A percentile compares a stretch with the other conserved stretches of the same genome.
Conservation (phyloP, 2,113 vertebrate genomes). For the Anoura caudifer region DNA sequence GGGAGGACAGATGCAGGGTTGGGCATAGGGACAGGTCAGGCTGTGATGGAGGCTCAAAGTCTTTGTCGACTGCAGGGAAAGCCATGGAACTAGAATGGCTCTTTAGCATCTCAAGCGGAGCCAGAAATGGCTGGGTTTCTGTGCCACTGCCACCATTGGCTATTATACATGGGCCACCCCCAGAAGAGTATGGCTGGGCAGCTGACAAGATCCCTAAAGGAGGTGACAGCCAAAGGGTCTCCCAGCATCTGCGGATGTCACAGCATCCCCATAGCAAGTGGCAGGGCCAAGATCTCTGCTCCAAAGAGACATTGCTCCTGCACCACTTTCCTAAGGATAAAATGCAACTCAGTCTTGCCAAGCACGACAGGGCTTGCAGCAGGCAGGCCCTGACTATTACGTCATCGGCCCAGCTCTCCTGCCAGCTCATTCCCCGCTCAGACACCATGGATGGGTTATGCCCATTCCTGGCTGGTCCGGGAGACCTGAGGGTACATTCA, state of each 20-base stretch:
- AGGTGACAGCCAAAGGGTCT: not conserved
- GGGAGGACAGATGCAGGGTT: not conserved
- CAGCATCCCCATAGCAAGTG: not conserved
- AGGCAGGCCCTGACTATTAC: rapidly evolving
- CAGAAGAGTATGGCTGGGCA: not conserved
- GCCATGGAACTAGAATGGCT: not conserved
- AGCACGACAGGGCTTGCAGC: rapidly evolving
- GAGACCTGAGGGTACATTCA: not conserved
- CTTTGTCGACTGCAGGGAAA: not conserved
- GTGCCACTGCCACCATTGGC: rapidly evolving
- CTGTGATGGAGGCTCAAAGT: not conserved
- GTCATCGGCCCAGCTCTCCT: not conserved
- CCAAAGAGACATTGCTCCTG: not conserved
- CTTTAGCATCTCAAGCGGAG: not conserved
- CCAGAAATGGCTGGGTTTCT: not conserved
- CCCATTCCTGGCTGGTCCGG: not conserved
- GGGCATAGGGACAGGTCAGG: not conserved
- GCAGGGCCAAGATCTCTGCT: not conserved
- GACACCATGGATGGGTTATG: not conserved
- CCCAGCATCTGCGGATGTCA: not conserved
- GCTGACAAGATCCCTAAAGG: not conserved
- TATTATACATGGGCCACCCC: not conserved
- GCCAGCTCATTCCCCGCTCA: not conserved
- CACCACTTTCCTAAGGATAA: not conserved
- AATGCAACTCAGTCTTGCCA: rapidly evolving